These are phyloP conservation scores for Lophochroa leadbeateri DNA, from an alignment of 2,113 vertebrate species.

Conservation along the genomic window DNA sequence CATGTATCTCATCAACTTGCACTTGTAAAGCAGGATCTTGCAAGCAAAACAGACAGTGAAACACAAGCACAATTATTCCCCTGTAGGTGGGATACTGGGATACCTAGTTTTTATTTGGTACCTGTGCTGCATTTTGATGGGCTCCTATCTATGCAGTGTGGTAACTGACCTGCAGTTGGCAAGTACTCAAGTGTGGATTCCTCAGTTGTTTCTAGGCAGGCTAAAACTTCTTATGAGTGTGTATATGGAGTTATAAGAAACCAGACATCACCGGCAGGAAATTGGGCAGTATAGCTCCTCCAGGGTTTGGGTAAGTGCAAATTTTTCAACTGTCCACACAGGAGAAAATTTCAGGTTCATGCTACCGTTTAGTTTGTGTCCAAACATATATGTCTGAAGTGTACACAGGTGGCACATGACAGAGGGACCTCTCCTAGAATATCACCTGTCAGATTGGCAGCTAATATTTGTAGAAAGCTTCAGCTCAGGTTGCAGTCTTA, in stretches of 20 bases:
- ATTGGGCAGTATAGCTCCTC: not conserved
- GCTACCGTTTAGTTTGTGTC: not conserved
- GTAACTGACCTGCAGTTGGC: not conserved
- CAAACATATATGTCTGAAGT: not conserved
- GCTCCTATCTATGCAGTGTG: not conserved
- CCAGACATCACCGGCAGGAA: not conserved
- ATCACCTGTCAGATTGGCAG: not conserved
- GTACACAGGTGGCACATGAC: not conserved
- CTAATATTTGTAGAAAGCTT: not conserved
- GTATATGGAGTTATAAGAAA: not conserved
- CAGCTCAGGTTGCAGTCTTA: not conserved
- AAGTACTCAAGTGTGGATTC: not conserved
- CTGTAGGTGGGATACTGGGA: not conserved
- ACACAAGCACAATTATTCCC: not conserved
- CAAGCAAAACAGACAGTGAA: not conserved
- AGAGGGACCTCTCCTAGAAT: not conserved
- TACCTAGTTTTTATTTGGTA: not conserved
- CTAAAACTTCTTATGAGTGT: not conserved
- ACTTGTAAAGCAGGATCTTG: not conserved
- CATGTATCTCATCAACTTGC: not conserved
- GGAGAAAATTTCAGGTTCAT: not conserved
- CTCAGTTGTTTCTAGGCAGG: not conserved
- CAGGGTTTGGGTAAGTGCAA: not conserved
- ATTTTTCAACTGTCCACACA: not conserved
- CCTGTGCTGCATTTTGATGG: not conserved